A percentile compares a stretch with the other conserved stretches of the same genome.
phyloP scores from a whole-genome alignment of 2,797 vertebrate species.

The Zenarchopterus dispar region DNA sequence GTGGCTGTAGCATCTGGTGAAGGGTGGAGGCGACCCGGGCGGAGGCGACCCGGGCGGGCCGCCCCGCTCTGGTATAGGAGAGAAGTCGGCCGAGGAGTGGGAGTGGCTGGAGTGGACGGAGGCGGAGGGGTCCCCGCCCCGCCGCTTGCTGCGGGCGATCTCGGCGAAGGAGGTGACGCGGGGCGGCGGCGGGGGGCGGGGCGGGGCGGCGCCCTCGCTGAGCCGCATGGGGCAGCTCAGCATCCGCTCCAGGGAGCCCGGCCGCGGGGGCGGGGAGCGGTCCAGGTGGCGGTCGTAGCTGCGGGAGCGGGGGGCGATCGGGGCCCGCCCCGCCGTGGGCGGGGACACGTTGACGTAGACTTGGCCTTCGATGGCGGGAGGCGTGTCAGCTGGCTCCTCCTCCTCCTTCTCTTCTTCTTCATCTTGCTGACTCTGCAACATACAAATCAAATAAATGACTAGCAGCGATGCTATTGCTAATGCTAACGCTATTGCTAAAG shows the following conservation, averaged over 20 bases:
- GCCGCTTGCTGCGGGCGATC: conserved; percentile 89
- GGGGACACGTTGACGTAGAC: conserved; percentile 92
- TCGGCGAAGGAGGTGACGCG: conserved; percentile 96
- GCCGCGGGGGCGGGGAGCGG: conserved; percentile 82
- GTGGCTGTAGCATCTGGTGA: conserved; percentile 82
- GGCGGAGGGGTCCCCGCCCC: conserved; percentile 78
- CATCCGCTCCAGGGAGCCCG: conserved; percentile 94
- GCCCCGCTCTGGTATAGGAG: conserved; percentile 85
- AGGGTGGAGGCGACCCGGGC: conserved; percentile 80
- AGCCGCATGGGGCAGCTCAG: conserved; percentile 94
- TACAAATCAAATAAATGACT: too few relatives aligned
- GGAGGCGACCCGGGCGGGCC: conserved; percentile 80
- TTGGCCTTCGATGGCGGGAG: conserved; percentile 87
- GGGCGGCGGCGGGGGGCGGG: conserved; percentile 78
- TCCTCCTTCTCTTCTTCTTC: conserved; percentile 18
- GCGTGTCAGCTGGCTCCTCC: conserved; percentile 23
- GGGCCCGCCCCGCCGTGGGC: conserved; percentile 65
- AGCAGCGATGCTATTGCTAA: too few relatives aligned
- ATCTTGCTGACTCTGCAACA: too few relatives aligned
- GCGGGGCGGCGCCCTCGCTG: conserved; percentile 81
- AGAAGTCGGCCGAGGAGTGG: conserved; percentile 91
- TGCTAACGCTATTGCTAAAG: too few relatives aligned
- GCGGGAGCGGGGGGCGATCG: conserved; percentile 87
- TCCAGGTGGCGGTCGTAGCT: conserved; percentile 95
- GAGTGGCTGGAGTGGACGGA: conserved; percentile 84